A percentile compares a stretch with the other conserved stretches of the same genome.
Conservation (phyloP, 2,113 vertebrate genomes). For the Limnothrissa miodon region DNA sequence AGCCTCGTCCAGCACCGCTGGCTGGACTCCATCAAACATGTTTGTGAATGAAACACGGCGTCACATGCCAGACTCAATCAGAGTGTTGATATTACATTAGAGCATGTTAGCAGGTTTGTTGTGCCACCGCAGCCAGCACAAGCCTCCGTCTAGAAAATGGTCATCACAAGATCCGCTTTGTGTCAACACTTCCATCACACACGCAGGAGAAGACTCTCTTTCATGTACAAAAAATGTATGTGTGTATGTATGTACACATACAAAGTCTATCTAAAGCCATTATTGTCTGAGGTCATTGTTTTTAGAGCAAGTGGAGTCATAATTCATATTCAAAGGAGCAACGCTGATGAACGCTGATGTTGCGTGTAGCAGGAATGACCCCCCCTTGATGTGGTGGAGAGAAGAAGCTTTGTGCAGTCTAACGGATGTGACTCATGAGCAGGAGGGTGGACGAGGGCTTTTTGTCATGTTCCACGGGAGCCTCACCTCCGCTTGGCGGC, state of each 20-base stretch:
- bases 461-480: background rate
- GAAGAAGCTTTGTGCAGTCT: background rate
- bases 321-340: background rate
- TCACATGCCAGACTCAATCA: background rate
- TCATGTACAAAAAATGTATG: background rate
- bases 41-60: slow-evolving; percentile 6
- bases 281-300: background rate
- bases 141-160: background rate
- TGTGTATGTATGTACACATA: background rate
- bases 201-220: background rate
- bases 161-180: background rate
- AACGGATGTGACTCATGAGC: slow-evolving; percentile 15
- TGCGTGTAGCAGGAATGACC: background rate
- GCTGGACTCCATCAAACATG: background rate
- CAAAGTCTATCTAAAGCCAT: background rate
- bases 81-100: slow-evolving; percentile 1
- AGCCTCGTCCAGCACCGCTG: background rate
- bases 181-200: background rate
- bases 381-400: background rate
- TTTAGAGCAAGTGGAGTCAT: background rate
- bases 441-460: background rate
- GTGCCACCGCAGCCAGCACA: background rate
- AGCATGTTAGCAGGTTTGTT: background rate
- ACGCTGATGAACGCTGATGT: background rate
- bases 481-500: slow-evolving; percentile 60